A percentile compares a stretch with the other conserved stretches of the same genome.
Evolutionary conservation across 2,113 vertebrate genomes (phyloP).

Genomic region (Prionailurus viverrinus): DNA sequence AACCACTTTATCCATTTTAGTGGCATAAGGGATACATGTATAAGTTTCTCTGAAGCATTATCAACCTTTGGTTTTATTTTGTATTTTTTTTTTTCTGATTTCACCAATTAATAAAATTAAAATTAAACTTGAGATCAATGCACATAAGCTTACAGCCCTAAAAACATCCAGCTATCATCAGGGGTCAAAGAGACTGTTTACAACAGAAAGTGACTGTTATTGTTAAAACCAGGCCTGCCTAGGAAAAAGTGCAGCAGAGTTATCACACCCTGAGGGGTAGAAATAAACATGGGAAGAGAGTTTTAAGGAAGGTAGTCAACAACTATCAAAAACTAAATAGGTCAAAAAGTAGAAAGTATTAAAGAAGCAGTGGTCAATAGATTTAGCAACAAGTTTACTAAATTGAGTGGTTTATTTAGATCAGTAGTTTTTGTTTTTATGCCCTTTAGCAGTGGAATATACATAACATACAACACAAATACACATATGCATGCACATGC

Average conservation of each 20-base stretch:
- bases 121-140: background rate
- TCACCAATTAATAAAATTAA: slow-evolving; percentile 25
- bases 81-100: background rate
- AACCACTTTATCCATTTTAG: background rate
- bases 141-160: background rate
- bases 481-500: background rate
- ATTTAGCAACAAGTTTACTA: background rate
- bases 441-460: background rate
- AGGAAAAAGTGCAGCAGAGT: background rate
- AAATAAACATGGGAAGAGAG: background rate
- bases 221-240: background rate
- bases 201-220: background rate
- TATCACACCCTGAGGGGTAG: background rate
- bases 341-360: background rate
- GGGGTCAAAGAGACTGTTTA: background rate
- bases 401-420: background rate
- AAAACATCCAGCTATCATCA: background rate
- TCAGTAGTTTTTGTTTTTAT: background rate
- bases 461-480: background rate
- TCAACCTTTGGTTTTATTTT: background rate
- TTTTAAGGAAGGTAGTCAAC: background rate
- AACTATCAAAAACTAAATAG: background rate
- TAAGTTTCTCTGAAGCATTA: background rate
- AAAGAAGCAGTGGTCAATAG: background rate
- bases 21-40: background rate